Conservation (phyloP, 2,888 invertebrate genomes). For the Epiperipatus broadwayi region DNA sequence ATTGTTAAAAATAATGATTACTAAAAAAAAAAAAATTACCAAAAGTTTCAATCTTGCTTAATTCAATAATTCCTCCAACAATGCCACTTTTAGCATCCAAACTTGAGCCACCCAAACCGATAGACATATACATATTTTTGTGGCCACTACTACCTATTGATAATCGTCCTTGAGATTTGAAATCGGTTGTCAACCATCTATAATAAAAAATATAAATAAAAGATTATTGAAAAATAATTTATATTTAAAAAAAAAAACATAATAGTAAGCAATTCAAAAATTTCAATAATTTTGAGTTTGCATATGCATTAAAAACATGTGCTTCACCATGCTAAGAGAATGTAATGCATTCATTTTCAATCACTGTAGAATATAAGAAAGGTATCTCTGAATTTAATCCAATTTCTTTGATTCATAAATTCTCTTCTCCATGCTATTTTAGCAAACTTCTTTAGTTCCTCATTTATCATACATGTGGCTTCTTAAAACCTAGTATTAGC, state of each 20-base stretch:
- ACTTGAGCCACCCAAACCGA: slow-evolving; percentile 69
- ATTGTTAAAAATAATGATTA: background rate
- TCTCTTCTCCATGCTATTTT: too few relatives aligned
- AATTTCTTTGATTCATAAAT: too few relatives aligned
- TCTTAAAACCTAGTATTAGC: too few relatives aligned
- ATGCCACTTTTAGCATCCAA: slow-evolving; percentile 93
- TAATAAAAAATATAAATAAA: slow-evolving; percentile 4
- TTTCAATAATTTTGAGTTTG: background rate
- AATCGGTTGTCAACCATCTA: slow-evolving; percentile 77
- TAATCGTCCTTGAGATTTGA: slow-evolving; percentile 71
- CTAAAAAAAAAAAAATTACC: too few relatives aligned
- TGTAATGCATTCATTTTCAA: too few relatives aligned
- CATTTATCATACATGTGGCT: too few relatives aligned
- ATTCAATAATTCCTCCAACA: slow-evolving; percentile 82
- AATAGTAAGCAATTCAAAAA: background rate
- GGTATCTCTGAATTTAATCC: too few relatives aligned
- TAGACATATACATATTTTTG: slow-evolving; percentile 72
- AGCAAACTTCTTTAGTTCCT: too few relatives aligned
- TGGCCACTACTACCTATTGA: slow-evolving; percentile 84
- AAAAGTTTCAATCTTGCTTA: slow-evolving; percentile 70
- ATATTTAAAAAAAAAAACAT: slow-evolving; percentile 4
- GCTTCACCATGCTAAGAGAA: too few relatives aligned
- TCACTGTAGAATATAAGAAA: too few relatives aligned
- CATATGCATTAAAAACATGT: too few relatives aligned
- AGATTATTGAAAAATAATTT: slow-evolving; percentile 6